phyloP scores from a whole-genome alignment of 2,797 vertebrate species.

The Trematomus bernacchii region DNA sequence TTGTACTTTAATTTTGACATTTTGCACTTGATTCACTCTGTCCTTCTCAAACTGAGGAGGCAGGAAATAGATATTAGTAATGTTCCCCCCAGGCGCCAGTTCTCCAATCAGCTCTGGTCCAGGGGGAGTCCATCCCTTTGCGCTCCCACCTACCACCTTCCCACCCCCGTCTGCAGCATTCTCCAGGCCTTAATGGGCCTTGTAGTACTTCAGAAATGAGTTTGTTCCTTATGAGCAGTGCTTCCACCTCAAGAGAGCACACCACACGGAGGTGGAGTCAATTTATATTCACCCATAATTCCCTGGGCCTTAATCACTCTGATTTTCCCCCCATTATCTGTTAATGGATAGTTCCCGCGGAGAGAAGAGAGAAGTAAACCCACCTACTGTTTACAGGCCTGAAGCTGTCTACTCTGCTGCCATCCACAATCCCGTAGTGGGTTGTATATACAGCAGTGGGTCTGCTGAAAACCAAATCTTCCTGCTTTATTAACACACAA shows the following conservation, averaged over 20 bases:
- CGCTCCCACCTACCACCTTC: conserved; percentile 76
- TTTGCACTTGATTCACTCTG: conserved; percentile 73
- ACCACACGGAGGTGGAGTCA: conserved; percentile 88
- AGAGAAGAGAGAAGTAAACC: conserved; percentile 88
- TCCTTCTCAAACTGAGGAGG: conserved; percentile 69
- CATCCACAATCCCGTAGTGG: conserved; percentile 74
- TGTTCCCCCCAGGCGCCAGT: conserved; percentile 72
- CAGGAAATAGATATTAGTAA: conserved; percentile 80
- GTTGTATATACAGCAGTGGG: conserved; percentile 69
- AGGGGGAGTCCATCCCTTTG: conserved; percentile 81
- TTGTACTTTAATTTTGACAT: conserved; percentile 71
- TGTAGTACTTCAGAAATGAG: conserved; percentile 80
- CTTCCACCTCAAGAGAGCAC: conserved; percentile 80
- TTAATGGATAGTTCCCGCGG: conserved; percentile 97
- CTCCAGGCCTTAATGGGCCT: conserved; percentile 78
- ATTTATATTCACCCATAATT: conserved; percentile 96
- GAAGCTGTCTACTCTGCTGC: conserved; percentile 79
- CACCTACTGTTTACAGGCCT: conserved; percentile 88
- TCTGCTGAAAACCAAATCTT: conserved; percentile 67
- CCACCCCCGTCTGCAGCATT: conserved; percentile 70
- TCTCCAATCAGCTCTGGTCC: conserved; percentile 83
- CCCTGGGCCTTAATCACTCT: conserved; percentile 93
- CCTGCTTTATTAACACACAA: conserved; percentile 72
- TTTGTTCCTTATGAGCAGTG: conserved; percentile 80
- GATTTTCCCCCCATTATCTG: conserved; percentile 95